Percentiles rank a stretch among this genome's conserved stretches.
These are phyloP conservation scores for Venusia cambrica DNA, from an alignment of 2,888 invertebrate species.

Conservation along the genomic window DNA sequence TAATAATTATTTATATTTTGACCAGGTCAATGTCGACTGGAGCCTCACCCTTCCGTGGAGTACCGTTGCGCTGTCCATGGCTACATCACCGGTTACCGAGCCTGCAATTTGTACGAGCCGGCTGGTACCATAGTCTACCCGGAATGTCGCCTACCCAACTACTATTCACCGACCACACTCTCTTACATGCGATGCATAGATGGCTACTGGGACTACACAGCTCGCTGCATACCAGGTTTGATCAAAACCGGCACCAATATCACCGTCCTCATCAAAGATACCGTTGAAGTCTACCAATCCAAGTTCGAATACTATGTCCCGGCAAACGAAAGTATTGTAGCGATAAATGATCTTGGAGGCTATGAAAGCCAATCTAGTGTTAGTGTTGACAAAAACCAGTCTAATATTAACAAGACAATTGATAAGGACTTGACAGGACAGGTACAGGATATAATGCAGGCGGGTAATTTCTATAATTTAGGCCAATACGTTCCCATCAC, in stretches of 20 bases:
- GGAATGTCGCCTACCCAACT: slow-evolving; percentile 17
- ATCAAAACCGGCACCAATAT: slow-evolving; percentile 47
- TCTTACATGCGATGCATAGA: slow-evolving; percentile 21
- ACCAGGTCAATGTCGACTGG: slow-evolving; percentile 14
- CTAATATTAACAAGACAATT: neutral
- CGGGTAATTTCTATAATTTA: neutral
- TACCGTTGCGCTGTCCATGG: slow-evolving; percentile 12
- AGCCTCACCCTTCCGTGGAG: slow-evolving; percentile 17
- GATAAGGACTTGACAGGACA: neutral
- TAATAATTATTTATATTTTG: too few relatives aligned
- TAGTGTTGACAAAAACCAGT: too few relatives aligned
- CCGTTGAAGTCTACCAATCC: slow-evolving; percentile 41
- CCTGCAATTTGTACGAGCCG: slow-evolving; percentile 11
- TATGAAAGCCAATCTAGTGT: too few relatives aligned
- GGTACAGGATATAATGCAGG: neutral
- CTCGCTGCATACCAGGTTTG: slow-evolving; percentile 23
- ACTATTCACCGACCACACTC: slow-evolving; percentile 11
- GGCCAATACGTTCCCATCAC: slow-evolving; percentile 13
- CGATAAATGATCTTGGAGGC: neutral
- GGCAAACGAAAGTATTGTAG: slow-evolving; percentile 5
- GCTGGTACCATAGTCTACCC: slow-evolving; percentile 20
- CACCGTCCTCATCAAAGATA: slow-evolving; percentile 48
- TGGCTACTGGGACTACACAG: slow-evolving; percentile 29
- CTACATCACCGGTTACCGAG: slow-evolving; percentile 6
- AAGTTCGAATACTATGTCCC: slow-evolving; percentile 20